A percentile compares a stretch with the other conserved stretches of the same genome.
These are phyloP conservation scores for Apteryx owenii DNA, from an alignment of 2,113 vertebrate species.

Conservation along the genomic window DNA sequence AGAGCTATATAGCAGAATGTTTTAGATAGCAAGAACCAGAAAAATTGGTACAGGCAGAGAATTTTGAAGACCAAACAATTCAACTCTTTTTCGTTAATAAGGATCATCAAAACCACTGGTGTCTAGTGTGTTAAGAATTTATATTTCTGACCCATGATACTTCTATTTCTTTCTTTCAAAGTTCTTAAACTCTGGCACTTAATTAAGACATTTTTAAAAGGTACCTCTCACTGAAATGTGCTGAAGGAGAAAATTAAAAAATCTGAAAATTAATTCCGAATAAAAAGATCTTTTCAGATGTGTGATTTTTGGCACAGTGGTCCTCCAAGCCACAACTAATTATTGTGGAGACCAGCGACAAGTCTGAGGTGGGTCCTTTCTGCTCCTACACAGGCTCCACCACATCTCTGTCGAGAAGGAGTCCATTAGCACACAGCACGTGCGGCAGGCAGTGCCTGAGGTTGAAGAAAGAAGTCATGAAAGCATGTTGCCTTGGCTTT, in stretches of 20 bases:
- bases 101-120: neutral
- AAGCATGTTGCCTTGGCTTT: accelerated
- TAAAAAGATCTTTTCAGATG: neutral
- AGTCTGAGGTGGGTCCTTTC: neutral
- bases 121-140: neutral
- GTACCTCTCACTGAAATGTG: neutral
- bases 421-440: accelerated
- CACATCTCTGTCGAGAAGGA: accelerated
- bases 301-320: neutral
- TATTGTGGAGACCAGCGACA: neutral
- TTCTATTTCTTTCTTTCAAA: neutral
- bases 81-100: neutral
- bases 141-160: accelerated
- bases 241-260: constrained; percentile 31
- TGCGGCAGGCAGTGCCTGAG: neutral
- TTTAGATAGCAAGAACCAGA: neutral
- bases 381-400: neutral
- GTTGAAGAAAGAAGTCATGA: neutral
- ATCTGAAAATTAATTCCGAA: constrained; percentile 31
- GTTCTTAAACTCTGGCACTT: neutral
- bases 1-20: neutral
- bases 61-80: neutral
- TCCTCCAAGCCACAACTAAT: neutral
- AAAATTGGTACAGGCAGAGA: neutral
- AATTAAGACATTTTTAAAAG: constrained; percentile 16